phyloP scores from a whole-genome alignment of 2,113 vertebrate genomes.

The Dryoscopus gambensis region DNA sequence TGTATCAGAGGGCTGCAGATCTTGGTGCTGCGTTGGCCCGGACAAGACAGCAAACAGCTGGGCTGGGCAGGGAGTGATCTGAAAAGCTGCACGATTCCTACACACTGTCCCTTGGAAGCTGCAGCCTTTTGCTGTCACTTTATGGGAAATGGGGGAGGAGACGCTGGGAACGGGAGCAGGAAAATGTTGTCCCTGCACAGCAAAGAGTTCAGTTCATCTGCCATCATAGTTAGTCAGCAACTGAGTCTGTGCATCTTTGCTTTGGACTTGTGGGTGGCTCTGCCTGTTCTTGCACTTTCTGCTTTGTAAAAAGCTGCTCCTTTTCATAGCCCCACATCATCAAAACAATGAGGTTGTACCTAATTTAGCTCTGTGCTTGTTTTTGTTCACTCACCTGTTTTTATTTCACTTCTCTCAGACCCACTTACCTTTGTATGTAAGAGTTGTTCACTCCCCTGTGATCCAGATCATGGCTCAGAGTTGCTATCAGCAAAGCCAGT shows the following conservation, averaged over 20 bases:
- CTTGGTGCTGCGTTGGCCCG: neutral
- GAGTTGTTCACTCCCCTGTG: slow-evolving; percentile 98
- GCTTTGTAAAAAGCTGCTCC: neutral
- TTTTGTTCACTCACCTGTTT: neutral
- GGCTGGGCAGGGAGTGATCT: neutral
- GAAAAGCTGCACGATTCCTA: neutral
- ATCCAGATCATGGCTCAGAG: slow-evolving; percentile 93
- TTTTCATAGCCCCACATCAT: neutral
- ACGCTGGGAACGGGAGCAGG: neutral
- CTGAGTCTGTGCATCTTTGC: neutral
- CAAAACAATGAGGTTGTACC: neutral
- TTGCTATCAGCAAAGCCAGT: slow-evolving; percentile 92
- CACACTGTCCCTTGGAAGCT: neutral
- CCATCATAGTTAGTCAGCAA: rapidly evolving
- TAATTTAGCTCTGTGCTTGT: neutral
- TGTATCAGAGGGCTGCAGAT: neutral
- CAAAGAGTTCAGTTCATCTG: neutral
- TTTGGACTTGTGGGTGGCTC: neutral
- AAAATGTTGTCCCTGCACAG: neutral
- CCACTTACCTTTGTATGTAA: slow-evolving; percentile 90
- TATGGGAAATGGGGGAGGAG: neutral
- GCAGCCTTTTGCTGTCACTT: neutral
- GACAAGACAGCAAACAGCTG: neutral
- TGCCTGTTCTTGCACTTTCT: neutral
- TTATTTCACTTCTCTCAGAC: neutral